Evolutionary conservation across 1,140 invertebrate species (phyloP), one percentile per base, ranked within the genome.

Genomic region (Aporrectodea caliginosa): DNA sequence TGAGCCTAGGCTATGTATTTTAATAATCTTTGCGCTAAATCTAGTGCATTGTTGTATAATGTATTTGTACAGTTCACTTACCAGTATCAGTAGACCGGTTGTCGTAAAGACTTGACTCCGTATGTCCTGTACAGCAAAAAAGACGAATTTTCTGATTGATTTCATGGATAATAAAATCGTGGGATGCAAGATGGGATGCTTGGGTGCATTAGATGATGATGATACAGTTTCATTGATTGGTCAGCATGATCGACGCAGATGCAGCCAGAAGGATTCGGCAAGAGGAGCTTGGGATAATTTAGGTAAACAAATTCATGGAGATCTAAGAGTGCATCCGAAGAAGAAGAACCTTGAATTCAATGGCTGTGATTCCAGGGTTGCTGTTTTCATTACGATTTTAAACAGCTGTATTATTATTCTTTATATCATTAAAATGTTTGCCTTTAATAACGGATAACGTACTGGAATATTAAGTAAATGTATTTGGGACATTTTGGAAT

Each of bases 71-170:
- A n/a, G n/a, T n/a, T n/a, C n/a, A n/a, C 43, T 80, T 80, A 80
- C 79, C 75, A 80, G 58, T 34, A 80, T 80, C 1, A 80, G 35
- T 14, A 80, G 69, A 33, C 79, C 79, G 16, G 79, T 77, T 30
- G 79, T 74, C 22, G 75, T 80, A 2, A 80, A 77, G 30, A 80
- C 72, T 33, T 77, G 75, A 72, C 69, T 80, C 35, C 71, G 22
- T 14, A 80, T 74, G 33, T 77, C 71, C 79, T 80, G 73, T 58
- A 58, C 22, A 22, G 22, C 43, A 58, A 58, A 22, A 58, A 58
- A 58, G 6, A 58, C 22, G 6, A 58, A 58, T 12, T 58, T 22
- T 12, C 6, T 58, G 43, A 58, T 58, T 58, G 6, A 58, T 58
- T 22, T 6, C 43, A 58, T 22, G 43, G 43, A 22, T 58, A 58